These are phyloP conservation scores for Hippopotamus amphibius DNA, from an alignment of 2,113 vertebrate species.

Conservation along the genomic window DNA sequence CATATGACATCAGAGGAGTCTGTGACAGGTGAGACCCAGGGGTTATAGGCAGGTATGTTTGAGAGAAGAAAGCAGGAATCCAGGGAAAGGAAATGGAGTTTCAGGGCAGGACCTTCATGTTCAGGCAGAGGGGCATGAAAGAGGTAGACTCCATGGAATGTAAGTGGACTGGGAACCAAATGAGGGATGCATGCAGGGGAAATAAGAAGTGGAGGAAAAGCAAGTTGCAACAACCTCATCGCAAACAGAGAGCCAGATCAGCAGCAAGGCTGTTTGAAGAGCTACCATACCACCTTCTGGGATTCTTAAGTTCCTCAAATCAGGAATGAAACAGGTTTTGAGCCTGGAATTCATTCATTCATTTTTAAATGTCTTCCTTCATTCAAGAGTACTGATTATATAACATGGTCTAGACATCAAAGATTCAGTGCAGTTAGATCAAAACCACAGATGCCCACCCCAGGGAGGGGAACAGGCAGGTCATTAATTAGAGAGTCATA, in stretches of 20 bases:
- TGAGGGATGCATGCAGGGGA: neutral
- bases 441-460: neutral
- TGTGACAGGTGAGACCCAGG: neutral
- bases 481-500: neutral
- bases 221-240: neutral
- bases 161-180: neutral
- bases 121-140: neutral
- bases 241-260: neutral
- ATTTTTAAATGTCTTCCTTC: neutral
- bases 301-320: neutral
- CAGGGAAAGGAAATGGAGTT: neutral
- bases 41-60: neutral
- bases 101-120: neutral
- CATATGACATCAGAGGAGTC: neutral
- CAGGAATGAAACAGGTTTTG: neutral
- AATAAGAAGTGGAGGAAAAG: neutral
- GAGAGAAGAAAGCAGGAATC: neutral
- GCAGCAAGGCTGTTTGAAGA: neutral
- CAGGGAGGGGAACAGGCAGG: neutral
- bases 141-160: neutral
- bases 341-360: neutral
- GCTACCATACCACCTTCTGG: neutral
- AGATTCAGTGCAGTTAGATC: neutral
- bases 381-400: neutral
- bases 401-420: neutral